Evolutionary conservation across 2,113 vertebrate species (phyloP).

Genomic region (Misgurnus mizolepis): DNA sequence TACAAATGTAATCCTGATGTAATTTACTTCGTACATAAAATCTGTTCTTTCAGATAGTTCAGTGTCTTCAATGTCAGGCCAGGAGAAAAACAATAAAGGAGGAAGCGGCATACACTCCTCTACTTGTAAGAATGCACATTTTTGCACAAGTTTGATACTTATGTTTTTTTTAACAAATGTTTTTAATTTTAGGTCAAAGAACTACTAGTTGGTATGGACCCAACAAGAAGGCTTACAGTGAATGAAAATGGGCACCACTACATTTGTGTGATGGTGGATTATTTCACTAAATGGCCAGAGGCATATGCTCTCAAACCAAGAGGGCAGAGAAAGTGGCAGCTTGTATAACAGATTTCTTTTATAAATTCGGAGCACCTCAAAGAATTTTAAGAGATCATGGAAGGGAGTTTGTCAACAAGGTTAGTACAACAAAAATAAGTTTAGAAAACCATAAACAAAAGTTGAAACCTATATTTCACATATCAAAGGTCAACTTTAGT

Average conservation of each 20-base stretch:
- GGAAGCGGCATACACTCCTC: too few species aligned
- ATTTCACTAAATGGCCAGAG: too few species aligned
- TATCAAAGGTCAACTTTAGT: background rate
- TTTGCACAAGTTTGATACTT: too few species aligned
- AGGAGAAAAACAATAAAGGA: background rate
- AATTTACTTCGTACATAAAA: too few species aligned
- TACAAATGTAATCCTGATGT: too few species aligned
- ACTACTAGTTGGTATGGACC: background rate
- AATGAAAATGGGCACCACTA: background rate
- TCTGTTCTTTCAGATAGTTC: constrained; percentile 1
- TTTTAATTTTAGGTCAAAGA: background rate
- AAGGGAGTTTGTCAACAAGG: too few species aligned
- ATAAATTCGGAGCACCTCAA: background rate
- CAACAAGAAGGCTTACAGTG: background rate
- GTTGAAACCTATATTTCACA: too few species aligned
- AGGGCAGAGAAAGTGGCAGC: background rate
- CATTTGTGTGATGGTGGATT: background rate
- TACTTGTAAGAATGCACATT: too few species aligned
- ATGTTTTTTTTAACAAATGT: too few species aligned
- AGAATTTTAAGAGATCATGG: too few species aligned
- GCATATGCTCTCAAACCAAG: background rate
- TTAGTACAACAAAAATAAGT: too few species aligned
- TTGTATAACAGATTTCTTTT: background rate
- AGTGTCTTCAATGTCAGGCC: background rate
- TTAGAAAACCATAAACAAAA: too few species aligned